Evolutionary conservation across 2,113 vertebrate species (phyloP).

Genomic region (Hemicordylus capensis): DNA sequence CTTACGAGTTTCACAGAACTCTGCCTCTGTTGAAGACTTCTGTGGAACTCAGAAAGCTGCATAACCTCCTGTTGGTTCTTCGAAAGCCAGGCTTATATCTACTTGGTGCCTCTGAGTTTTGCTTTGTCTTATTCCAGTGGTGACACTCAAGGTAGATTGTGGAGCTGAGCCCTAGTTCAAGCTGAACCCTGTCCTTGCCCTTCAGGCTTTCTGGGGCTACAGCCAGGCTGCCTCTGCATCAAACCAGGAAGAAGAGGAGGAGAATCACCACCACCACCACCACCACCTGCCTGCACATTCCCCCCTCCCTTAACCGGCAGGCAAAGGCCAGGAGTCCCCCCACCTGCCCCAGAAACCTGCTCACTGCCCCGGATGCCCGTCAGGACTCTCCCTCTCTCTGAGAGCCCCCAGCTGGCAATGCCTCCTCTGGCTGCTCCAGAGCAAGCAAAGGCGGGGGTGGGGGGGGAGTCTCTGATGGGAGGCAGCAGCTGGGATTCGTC

Average conservation of each 20-base stretch:
- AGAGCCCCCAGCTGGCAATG: neutral
- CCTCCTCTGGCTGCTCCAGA: neutral
- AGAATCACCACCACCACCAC: too few species aligned
- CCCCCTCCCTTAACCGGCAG: neutral
- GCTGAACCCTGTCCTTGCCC: neutral
- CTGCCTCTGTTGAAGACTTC: neutral
- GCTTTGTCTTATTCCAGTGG: neutral
- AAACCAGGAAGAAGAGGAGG: neutral
- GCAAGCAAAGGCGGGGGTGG: neutral
- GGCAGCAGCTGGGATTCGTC: conserved; percentile 19
- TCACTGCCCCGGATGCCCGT: neutral
- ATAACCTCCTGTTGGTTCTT: neutral
- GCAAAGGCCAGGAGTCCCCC: neutral
- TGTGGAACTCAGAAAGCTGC: neutral
- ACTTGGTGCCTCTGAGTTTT: neutral
- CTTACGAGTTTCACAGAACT: neutral
- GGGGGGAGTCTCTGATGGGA: neutral
- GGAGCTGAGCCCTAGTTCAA: neutral
- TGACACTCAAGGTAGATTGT: neutral
- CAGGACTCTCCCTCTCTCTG: neutral
- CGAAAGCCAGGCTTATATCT: neutral
- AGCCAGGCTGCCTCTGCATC: neutral
- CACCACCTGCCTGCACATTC: too few species aligned
- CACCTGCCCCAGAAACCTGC: neutral
- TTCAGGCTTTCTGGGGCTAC: neutral